Conservation (phyloP, 2,888 invertebrate genomes). For the Athalia cordata region DNA sequence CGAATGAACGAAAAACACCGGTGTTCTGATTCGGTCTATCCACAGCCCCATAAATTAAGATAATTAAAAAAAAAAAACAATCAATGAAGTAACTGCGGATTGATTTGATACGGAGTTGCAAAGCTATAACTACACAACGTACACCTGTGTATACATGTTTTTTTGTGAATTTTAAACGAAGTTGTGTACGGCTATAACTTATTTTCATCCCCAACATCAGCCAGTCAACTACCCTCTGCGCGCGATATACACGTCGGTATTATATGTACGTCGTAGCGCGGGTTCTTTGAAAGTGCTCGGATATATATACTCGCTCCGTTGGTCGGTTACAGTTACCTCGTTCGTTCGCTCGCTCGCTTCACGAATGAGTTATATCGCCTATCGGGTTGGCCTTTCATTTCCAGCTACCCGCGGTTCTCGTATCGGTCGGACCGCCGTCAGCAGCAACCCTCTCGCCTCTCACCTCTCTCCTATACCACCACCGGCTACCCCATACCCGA, state of each 20-base stretch:
- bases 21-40: neutral
- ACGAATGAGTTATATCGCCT: constrained; percentile 73
- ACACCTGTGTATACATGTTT: neutral
- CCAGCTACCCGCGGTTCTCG: constrained; percentile 67
- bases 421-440: constrained; percentile 64
- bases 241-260: constrained; percentile 14
- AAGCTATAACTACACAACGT: too few relatives aligned
- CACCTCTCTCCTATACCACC: constrained; percentile 52
- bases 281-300: constrained; percentile 37
- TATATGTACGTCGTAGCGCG: neutral
- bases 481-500: constrained; percentile 54
- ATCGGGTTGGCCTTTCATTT: constrained; percentile 73
- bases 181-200: neutral
- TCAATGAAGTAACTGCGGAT: neutral
- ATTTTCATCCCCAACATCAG: neutral
- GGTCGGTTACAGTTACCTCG: constrained; percentile 72
- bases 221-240: neutral
- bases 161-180: constrained; percentile 6
- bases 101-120: too few relatives aligned
- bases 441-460: constrained; percentile 63
- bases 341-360: constrained; percentile 72
- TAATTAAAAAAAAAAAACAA: neutral
- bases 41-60: neutral
- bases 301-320: constrained; percentile 39
- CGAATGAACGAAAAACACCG: neutral